A percentile compares a stretch with the other conserved stretches of the same genome.
These are phyloP conservation scores for Margarornis squamiger DNA, from an alignment of 2,797 vertebrate species.

Conservation along the genomic window DNA sequence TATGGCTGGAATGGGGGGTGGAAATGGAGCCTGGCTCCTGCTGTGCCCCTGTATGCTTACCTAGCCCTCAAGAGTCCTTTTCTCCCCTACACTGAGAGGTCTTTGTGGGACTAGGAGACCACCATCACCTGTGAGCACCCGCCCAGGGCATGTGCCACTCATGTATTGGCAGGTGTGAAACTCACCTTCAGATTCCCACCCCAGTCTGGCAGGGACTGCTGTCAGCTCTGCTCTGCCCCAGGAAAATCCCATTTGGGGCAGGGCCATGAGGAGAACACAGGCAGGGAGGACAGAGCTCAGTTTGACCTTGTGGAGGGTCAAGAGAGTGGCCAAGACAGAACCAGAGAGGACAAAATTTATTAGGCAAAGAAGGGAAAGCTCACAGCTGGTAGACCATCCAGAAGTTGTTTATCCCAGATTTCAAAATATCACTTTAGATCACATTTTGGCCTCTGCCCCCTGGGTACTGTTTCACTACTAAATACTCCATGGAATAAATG, in stretches of 20 bases:
- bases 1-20: accelerated
- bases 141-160: background rate
- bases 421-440: background rate
- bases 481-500: background rate
- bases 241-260: background rate
- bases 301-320: background rate
- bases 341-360: background rate
- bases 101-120: background rate
- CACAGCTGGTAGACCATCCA: background rate
- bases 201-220: background rate
- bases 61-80: background rate
- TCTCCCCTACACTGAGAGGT: background rate
- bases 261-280: background rate
- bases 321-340: background rate
- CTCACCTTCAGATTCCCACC: background rate
- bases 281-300: background rate
- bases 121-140: background rate
- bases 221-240: background rate
- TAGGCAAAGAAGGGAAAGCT: background rate
- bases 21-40: background rate
- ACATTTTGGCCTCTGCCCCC: background rate
- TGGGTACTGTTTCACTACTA: conserved; percentile 8
- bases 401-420: background rate
- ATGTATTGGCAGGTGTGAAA: background rate
- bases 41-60: background rate